Conservation (phyloP, 30 jellyfish, hydroid and myxozoan species). For the Aurelia sp. region DNA sequence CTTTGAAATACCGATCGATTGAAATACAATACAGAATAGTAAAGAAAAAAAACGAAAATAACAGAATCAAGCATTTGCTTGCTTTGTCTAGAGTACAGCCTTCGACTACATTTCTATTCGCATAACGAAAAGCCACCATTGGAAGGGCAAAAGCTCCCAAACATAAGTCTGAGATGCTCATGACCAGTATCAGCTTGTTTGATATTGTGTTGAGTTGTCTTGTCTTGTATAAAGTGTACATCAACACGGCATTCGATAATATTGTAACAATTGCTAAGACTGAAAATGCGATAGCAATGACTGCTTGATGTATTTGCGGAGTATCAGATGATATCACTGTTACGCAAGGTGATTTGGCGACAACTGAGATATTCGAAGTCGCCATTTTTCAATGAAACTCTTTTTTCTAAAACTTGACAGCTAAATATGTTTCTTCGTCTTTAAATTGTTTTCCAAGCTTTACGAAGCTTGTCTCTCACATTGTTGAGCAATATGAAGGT, state of each 20-base stretch:
- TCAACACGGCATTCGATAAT: conserved; percentile 13
- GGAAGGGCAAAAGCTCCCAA: conserved; percentile 46
- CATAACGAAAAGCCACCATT: not conserved
- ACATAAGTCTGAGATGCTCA: conserved; percentile 50
- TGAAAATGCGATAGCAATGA: not conserved
- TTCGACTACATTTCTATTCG: conserved; percentile 1
- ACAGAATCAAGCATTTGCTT: conserved; percentile 4
- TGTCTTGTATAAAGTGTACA: conserved; percentile 42
- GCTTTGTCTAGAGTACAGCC: conserved; percentile 21
- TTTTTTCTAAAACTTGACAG: too few relatives aligned
- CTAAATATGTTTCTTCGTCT: too few relatives aligned
- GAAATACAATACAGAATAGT: conserved; percentile 31
- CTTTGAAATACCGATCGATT: conserved; percentile 39
- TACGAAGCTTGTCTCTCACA: too few relatives aligned
- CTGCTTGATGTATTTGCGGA: too few relatives aligned
- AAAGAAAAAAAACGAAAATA: conserved; percentile 50
- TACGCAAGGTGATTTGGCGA: too few relatives aligned
- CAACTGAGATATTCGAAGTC: too few relatives aligned
- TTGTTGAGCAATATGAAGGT: too few relatives aligned
- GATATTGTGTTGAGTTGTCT: conserved; percentile 48
- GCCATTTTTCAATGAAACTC: too few relatives aligned
- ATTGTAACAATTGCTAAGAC: conserved; percentile 15
- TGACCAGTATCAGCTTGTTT: conserved; percentile 34
- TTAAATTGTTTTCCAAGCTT: too few relatives aligned
- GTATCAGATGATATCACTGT: too few relatives aligned